Conservation (phyloP, 1,140 invertebrate species). For the Helicoverpa zea region DNA sequence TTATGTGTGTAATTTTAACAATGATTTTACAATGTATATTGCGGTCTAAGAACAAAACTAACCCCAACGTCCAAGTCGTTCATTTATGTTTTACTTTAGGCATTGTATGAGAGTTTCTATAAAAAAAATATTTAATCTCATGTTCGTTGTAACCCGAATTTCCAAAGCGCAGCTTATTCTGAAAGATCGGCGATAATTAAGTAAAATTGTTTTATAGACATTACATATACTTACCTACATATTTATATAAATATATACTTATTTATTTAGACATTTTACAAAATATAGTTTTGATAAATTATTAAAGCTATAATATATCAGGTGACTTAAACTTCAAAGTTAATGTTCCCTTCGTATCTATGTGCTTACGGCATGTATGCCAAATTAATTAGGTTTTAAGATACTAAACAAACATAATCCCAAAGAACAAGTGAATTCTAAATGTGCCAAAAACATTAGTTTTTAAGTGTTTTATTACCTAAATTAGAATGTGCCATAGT, state of each 20-base stretch:
- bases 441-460: constrained; percentile 68
- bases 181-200: too few relatives aligned
- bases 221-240: too few relatives aligned
- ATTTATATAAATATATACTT: too few relatives aligned
- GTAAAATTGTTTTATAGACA: too few relatives aligned
- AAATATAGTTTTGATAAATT: too few relatives aligned
- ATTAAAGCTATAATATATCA: too few relatives aligned
- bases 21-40: constrained; percentile 46
- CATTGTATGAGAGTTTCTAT: not conserved
- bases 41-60: constrained; percentile 29
- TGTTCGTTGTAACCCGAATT: too few relatives aligned
- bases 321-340: too few relatives aligned
- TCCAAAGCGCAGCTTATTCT: too few relatives aligned
- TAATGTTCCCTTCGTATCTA: constrained; percentile 8
- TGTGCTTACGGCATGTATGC: not conserved
- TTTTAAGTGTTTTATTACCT: constrained; percentile 47
- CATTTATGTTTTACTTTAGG: not conserved
- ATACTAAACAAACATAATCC: constrained; percentile 50
- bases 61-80: constrained; percentile 8
- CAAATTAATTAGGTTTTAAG: constrained; percentile 43
- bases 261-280: too few relatives aligned
- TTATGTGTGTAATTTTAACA: constrained; percentile 16
- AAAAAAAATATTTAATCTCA: too few relatives aligned
- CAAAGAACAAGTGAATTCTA: constrained; percentile 75
- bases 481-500: constrained; percentile 37